Base-by-base conservation (phyloP, 2,888 invertebrate species). In the Pinctada fucata region DNA sequence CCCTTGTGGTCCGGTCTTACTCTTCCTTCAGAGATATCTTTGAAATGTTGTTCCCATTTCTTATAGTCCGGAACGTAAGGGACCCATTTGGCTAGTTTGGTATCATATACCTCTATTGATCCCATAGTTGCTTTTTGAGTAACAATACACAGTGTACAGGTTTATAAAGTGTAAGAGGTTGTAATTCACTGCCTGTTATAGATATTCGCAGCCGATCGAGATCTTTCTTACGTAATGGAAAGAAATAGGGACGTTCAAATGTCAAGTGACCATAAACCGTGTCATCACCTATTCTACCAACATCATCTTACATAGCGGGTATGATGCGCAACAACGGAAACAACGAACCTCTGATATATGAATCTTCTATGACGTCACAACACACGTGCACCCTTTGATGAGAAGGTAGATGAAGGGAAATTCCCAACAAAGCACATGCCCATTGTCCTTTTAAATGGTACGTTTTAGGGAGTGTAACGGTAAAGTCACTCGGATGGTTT, bases 1-100 rank as follows among this genome's bases (percentile, higher is more conserved):
- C 58, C 58, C 10, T 8, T 67, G 58, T 75, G 58, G 45, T 75
- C 75, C 47, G 68, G 52, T 75, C 63, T n/a, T 48, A 52, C 67
- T n/a, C 66, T 49, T 45, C 67, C 52, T 58, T 68, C 51, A 5
- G 71, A 16, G 13, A 71, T 6, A 45, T 71, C 71, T 16, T 47
- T 10, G 45, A 71, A 71, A 16, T 71, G 71, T 16, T 71, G 71
- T 58, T 52, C 58, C 58, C 58, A 52, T 52, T 52, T 52, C 10
- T 52, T 52, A 52, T 8, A 52, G 10, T 52, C 58, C 10, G 58
- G 58, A 52, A 52, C 58, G 71, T 71, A 71, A 13, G 71, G 58
- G n/a, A 71, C 31, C 71, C 71, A 51, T 52, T 51, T 49, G 6
- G 10, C 2, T 49, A 16, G 50, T 6, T n/a, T 51, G 71, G 50